phyloP scores from a whole-genome alignment of 2,888 invertebrate species.

The Lampropteryx suffumata region DNA sequence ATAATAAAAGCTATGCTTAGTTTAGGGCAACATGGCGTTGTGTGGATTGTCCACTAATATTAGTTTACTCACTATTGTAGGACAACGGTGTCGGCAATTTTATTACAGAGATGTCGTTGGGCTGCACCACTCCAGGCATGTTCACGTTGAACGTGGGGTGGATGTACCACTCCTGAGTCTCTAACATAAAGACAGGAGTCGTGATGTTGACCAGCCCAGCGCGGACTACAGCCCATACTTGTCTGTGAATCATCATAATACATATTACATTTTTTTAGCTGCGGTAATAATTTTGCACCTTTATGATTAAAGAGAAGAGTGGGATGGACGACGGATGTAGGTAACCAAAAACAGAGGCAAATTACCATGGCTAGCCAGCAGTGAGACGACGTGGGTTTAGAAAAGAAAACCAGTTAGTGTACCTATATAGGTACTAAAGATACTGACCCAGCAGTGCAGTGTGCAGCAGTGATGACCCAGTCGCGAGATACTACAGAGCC shows the following conservation, averaged over 20 bases:
- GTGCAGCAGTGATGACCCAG: conserved; percentile 69
- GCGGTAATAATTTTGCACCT: no score
- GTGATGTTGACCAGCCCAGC: conserved; percentile 56
- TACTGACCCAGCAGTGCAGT: conserved; percentile 67
- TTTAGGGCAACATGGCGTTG: no score
- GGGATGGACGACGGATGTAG: no score
- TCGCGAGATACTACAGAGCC: conserved; percentile 57
- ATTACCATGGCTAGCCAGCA: no score
- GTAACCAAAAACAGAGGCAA: no score
- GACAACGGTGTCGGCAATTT: conserved; percentile 44
- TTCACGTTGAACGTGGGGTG: conserved; percentile 55
- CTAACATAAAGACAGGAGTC: conserved; percentile 47
- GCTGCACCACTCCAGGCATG: conserved; percentile 51
- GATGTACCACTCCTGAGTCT: conserved; percentile 56
- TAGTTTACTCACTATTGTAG: conserved; percentile 49
- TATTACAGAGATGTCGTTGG: conserved; percentile 61
- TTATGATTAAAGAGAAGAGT: no score
- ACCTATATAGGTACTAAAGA: background rate
- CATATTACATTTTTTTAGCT: no score
- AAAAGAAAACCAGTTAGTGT: no score
- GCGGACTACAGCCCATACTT: conserved; percentile 53
- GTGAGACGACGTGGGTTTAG: no score
- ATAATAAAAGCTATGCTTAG: no score
- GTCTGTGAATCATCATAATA: conserved; percentile 38
- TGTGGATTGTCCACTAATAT: background rate